Conservation (phyloP, 1,140 invertebrate genomes). For the Nebria ingens region DNA sequence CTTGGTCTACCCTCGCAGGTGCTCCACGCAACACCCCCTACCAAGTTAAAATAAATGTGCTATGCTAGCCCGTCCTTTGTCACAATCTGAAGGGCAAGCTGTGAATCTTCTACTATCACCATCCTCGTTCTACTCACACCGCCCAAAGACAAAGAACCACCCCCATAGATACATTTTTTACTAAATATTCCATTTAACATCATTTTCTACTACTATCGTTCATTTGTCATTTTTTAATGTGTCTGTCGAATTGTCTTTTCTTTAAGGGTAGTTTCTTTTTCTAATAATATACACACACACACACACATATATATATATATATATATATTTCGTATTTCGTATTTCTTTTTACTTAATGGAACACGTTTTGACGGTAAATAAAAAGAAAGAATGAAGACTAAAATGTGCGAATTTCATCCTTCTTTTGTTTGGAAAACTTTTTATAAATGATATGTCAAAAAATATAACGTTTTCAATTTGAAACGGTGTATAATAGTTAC, state of each 20-base stretch:
- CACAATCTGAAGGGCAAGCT: not conserved
- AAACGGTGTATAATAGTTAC: too few relatives aligned
- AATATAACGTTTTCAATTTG: too few relatives aligned
- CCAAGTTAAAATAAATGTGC: conserved; percentile 8
- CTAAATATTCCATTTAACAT: conserved; percentile 2
- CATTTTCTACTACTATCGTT: not conserved
- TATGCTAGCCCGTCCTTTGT: not conserved
- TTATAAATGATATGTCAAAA: conserved; percentile 7
- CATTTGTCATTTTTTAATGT: conserved; percentile 4
- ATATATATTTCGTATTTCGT: not conserved
- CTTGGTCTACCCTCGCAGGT: not conserved
- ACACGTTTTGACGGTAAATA: conserved; percentile 2
- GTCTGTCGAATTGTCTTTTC: not conserved
- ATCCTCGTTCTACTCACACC: not conserved
- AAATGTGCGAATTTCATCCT: conserved; percentile 1
- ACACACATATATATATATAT: not conserved
- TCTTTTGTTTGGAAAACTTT: not conserved
- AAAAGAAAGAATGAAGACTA: not conserved
- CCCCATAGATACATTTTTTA: conserved; percentile 4
- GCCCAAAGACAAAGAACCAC: not conserved
- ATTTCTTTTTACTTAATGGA: conserved; percentile 1
- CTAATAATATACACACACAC: not conserved
- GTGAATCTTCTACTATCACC: not conserved
- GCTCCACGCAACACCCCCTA: not conserved
- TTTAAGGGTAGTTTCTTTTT: conserved; percentile 1